Conservation (phyloP, 2,113 vertebrate species). For the Loxodonta africana region DNA sequence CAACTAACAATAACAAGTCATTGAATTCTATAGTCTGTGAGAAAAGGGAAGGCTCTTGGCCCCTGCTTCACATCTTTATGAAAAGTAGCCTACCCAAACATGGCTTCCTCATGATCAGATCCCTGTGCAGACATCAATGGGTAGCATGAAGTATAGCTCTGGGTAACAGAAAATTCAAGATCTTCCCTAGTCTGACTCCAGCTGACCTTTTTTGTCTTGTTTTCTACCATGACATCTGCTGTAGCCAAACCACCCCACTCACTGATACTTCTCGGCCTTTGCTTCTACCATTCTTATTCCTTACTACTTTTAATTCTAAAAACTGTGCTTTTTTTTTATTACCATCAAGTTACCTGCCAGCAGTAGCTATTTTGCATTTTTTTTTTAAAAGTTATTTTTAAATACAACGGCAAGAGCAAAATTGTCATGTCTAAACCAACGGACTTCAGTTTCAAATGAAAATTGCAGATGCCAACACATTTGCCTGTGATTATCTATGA, state of each 20-base stretch:
- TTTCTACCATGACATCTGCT: not conserved
- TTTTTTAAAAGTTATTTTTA: no score
- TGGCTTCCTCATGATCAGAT: not conserved
- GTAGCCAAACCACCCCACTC: not conserved
- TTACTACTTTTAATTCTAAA: slow-evolving; percentile 21
- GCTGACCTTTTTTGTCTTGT: not conserved
- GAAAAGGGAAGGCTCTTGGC: not conserved
- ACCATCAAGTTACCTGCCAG: not conserved
- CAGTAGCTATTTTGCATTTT: slow-evolving; percentile 1
- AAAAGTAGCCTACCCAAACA: not conserved
- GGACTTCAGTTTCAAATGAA: slow-evolving; percentile 39
- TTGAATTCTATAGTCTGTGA: slow-evolving; percentile 6
- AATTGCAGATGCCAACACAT: not conserved
- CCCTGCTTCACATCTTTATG: not conserved
- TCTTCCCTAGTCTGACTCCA: not conserved
- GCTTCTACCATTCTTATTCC: not conserved
- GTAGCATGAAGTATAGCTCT: not conserved
- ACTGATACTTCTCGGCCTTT: not conserved
- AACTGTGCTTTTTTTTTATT: not conserved
- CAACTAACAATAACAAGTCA: no score
- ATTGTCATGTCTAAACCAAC: not conserved
- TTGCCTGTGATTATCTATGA: slow-evolving; percentile 11
- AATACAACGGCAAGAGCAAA: not conserved
- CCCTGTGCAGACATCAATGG: no score
- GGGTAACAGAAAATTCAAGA: not conserved